These are phyloP conservation scores for Zonitis immaculata DNA, from an alignment of 2,888 invertebrate genomes.

Conservation along the genomic window DNA sequence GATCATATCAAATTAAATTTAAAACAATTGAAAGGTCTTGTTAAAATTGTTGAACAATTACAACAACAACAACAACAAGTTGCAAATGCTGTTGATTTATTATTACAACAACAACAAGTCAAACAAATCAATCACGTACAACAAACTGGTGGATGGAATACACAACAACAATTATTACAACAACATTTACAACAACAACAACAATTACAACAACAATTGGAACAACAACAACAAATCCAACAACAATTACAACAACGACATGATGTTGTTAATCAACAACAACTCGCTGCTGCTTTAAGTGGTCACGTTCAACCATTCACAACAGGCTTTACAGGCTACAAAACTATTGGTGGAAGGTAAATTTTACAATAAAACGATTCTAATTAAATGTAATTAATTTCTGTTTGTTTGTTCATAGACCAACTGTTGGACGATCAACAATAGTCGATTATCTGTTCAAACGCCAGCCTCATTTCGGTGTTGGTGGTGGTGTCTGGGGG, in stretches of 20 bases:
- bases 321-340: background rate
- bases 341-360: background rate
- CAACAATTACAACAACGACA: background rate
- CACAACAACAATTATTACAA: background rate
- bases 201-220: background rate
- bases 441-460: background rate
- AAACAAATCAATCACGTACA: no score
- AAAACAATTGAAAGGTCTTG: background rate
- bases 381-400: no score
- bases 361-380: no score
- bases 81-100: background rate
- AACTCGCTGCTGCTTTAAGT: background rate
- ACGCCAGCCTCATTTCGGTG: no score
- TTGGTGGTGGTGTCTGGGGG: no score
- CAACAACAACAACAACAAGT: background rate
- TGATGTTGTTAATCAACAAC: background rate
- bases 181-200: background rate
- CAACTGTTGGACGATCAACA: background rate
- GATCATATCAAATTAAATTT: background rate
- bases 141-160: background rate
- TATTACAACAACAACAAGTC: background rate
- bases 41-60: background rate
- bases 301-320: background rate
- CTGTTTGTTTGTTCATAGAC: no score
- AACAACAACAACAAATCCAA: background rate